These are phyloP conservation scores for Danaus plexippus DNA, from an alignment of 1,140 invertebrate genomes.

Conservation along the genomic window DNA sequence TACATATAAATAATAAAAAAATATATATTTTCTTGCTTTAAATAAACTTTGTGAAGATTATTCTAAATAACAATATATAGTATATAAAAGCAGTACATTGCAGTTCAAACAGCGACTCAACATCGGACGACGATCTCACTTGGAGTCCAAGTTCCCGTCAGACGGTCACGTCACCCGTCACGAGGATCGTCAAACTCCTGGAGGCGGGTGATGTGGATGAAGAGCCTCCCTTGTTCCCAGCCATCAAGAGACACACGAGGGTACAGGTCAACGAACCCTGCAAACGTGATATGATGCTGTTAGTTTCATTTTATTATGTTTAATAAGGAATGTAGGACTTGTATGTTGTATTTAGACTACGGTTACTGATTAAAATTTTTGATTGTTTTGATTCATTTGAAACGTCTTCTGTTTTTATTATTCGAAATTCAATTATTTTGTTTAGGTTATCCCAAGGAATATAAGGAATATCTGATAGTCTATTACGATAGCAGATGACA, in stretches of 20 bases:
- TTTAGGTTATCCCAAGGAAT: too few species aligned
- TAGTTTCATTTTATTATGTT: slow-evolving; percentile 20
- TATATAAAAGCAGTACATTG: slow-evolving; percentile 12
- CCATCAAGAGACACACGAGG: slow-evolving; percentile 46
- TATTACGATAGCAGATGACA: too few species aligned
- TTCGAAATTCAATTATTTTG: not conserved
- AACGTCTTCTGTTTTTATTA: not conserved
- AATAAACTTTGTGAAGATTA: too few species aligned
- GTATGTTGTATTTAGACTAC: too few species aligned
- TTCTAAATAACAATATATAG: too few species aligned
- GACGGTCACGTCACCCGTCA: slow-evolving; percentile 35
- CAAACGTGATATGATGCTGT: slow-evolving; percentile 62
- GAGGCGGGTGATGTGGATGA: slow-evolving; percentile 18
- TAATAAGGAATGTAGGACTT: not conserved
- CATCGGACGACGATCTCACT: slow-evolving; percentile 64
- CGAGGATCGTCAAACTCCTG: slow-evolving; percentile 25
- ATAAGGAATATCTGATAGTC: too few species aligned
- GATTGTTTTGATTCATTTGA: not conserved
- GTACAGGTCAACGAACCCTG: slow-evolving; percentile 46
- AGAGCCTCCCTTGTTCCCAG: slow-evolving; percentile 39
- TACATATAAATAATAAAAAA: too few species aligned
- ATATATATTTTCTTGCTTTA: too few species aligned
- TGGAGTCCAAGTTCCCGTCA: slow-evolving; percentile 48
- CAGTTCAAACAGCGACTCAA: slow-evolving; percentile 66
- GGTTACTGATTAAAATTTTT: too few species aligned